phyloP scores from a whole-genome alignment of 1,140 invertebrate genomes.

The Scaptomyza montana region DNA sequence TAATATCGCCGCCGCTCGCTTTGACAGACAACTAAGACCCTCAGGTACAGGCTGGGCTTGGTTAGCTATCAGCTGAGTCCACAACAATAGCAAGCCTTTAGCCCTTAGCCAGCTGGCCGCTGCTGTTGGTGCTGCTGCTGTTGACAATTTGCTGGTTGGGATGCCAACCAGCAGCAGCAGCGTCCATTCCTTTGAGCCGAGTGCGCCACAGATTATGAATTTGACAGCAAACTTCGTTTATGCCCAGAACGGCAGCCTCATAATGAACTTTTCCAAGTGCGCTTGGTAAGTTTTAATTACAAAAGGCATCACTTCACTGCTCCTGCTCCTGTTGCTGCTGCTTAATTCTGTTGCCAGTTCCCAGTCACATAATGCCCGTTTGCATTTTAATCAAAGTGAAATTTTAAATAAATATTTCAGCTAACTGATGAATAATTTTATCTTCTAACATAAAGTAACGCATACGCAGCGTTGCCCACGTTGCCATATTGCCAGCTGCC shows the following conservation, averaged over 20 bases:
- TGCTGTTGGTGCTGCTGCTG: slow-evolving; percentile 11
- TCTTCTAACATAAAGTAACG: slow-evolving; percentile 16
- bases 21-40: slow-evolving; percentile 36
- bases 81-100: slow-evolving; percentile 11
- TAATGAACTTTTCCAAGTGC: slow-evolving; percentile 71
- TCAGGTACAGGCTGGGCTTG: not conserved
- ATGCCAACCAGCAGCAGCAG: slow-evolving; percentile 36
- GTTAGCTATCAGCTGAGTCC: not conserved
- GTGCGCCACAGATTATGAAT: slow-evolving; percentile 74
- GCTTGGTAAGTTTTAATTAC: slow-evolving; percentile 73
- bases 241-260: slow-evolving; percentile 15
- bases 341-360: slow-evolving; percentile 64
- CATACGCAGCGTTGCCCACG: slow-evolving; percentile 30
- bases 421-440: slow-evolving; percentile 69
- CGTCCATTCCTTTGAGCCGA: slow-evolving; percentile 60
- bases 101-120: slow-evolving; percentile 22
- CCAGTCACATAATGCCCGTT: slow-evolving; percentile 38
- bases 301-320: slow-evolving; percentile 42
- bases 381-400: slow-evolving; percentile 77
- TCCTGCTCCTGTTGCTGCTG: slow-evolving; percentile 23
- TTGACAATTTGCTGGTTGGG: slow-evolving; percentile 19
- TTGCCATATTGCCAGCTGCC: slow-evolving; percentile 32
- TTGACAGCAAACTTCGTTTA: slow-evolving; percentile 56
- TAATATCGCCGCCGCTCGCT: slow-evolving; percentile 61
- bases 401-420: slow-evolving; percentile 79